Evolutionary conservation across 53 echinoderm and acorn worm species (phyloP).

Genomic region (Luidia sarsii): DNA sequence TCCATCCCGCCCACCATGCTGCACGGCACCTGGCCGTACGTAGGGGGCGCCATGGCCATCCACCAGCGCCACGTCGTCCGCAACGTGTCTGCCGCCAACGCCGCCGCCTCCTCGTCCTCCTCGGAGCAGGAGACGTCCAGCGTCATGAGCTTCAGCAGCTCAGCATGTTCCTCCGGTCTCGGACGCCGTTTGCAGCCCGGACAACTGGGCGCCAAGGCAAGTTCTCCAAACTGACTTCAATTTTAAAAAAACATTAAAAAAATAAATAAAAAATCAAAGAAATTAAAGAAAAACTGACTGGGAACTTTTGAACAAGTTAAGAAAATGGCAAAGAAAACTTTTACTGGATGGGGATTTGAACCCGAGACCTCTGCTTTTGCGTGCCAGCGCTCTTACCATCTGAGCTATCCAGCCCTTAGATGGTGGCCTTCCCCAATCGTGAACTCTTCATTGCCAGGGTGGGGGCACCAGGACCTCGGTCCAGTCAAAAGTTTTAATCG

Average conservation of each 20-base stretch:
- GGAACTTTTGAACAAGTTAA: too few species aligned
- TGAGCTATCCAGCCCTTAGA: too few species aligned
- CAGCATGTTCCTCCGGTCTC: conserved; percentile 77
- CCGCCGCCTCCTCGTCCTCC: conserved; percentile 14
- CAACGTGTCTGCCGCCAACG: conserved; percentile 2
- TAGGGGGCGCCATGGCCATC: conserved; percentile 47
- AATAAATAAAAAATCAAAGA: too few species aligned
- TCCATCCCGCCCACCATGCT: conserved; percentile 72
- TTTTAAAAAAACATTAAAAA: not conserved
- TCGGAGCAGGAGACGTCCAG: conserved; percentile 94
- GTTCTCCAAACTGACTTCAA: not conserved
- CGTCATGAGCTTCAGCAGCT: conserved; percentile 93
- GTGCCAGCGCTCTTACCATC: too few species aligned
- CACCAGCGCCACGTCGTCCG: conserved; percentile 45
- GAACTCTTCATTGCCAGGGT: too few species aligned
- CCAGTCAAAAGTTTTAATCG: too few species aligned
- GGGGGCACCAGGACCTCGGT: too few species aligned
- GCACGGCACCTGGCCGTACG: conserved; percentile 80
- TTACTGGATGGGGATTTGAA: too few species aligned
- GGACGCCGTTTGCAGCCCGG: conserved; percentile 63
- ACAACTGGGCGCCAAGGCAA: conserved; percentile 90
- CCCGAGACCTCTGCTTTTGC: too few species aligned
- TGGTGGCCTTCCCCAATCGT: too few species aligned
- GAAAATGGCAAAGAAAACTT: too few species aligned
- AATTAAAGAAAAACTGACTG: too few species aligned